These are phyloP conservation scores for Heliconius ismenius DNA, from an alignment of 2,888 invertebrate genomes.

Conservation along the genomic window DNA sequence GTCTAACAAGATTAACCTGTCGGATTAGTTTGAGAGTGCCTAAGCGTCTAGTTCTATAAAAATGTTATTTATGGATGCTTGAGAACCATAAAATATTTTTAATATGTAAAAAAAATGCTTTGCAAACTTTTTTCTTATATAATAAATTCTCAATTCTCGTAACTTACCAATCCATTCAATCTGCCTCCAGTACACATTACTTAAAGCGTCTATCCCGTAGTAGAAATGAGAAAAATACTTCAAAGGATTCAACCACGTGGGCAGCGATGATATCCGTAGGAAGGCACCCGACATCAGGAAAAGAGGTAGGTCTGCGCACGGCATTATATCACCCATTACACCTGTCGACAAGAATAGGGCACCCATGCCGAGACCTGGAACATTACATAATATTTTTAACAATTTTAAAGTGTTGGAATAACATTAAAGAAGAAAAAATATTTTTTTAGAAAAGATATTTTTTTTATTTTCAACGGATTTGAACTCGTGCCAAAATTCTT, in stretches of 20 bases:
- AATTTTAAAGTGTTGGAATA: too few species aligned
- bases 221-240: slow-evolving; percentile 80
- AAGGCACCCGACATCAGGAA: slow-evolving; percentile 77
- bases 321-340: slow-evolving; percentile 73
- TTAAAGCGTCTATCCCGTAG: slow-evolving; percentile 77
- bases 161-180: slow-evolving; percentile 72
- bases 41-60: not conserved
- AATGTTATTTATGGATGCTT: not conserved
- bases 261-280: slow-evolving; percentile 68
- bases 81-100: too few species aligned
- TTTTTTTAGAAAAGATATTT: not conserved
- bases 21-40: not conserved
- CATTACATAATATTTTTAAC: not conserved
- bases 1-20: not conserved
- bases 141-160: not conserved
- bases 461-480: not conserved
- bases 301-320: slow-evolving; percentile 72
- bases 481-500: not conserved
- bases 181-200: slow-evolving; percentile 78
- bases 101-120: not conserved
- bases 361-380: slow-evolving; percentile 73
- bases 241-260: slow-evolving; percentile 65
- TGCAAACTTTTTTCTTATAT: not conserved
- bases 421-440: too few species aligned
- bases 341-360: slow-evolving; percentile 72